Evolutionary conservation across 2,888 invertebrate species (phyloP), one percentile per base, ranked within the genome.

Genomic region (Ephialtes manifestator): DNA sequence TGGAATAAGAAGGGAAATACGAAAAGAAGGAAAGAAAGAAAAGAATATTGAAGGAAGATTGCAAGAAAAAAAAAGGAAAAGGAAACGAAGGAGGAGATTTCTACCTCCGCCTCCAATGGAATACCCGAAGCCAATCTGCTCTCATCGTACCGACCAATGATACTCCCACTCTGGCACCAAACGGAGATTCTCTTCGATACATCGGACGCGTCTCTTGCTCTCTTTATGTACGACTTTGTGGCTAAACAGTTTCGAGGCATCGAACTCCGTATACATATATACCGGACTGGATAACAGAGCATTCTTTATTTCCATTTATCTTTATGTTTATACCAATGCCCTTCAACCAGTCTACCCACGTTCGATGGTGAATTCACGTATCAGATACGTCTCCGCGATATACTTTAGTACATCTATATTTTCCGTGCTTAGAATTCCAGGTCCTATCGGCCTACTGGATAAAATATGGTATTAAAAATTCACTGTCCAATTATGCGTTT

Each of bases 191-290:
- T 83, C 86, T 85, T 76, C 87, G 75, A 81, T 87, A 75, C 68
- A 46, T 68, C 67, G 67, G 43, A 48, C 28, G 79, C 58, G 43
- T 63, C 4, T 65, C 31, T 65, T 48, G 71, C 70, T 83, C 79
- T 75, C 43, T 63, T 63, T 63, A 15, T 48, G 53, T 58, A 8
- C 20, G 78, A 87, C 87, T 87, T 88, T 72, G 89, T 89, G 85
- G 87, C 84, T 87, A 86, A 88, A 89, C 86, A 89, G 88, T 89
- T 89, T 90, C 89, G 81, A 76, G 87, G 87, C 89, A 90, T 89
- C 88, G 88, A 90, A 90, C 89, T 87, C 79, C 31, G 31, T 43
- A 53, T 48, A 83, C 58, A 20, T 43, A 20, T 43, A 46, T 24
- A 15, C 15, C 63, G 35, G 43, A 10, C 8, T 55, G 67, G 72